A percentile compares a stretch with the other conserved stretches of the same genome.
phyloP scores from a whole-genome alignment of 2,888 invertebrate species.

The Eristalinus sepulchralis region DNA sequence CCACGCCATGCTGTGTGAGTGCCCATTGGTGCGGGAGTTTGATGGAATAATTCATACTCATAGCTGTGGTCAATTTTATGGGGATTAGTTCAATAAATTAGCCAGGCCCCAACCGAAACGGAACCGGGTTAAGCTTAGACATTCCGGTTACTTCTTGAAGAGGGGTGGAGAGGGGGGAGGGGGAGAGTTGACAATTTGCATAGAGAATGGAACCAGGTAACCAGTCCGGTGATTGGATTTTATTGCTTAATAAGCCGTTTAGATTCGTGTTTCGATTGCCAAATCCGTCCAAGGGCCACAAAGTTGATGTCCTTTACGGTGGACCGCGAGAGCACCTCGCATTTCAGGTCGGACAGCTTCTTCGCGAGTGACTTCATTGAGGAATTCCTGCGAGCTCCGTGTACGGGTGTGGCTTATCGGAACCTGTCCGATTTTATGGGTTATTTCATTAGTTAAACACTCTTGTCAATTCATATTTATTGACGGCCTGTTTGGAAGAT shows the following conservation, averaged over 20 bases:
- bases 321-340: neutral
- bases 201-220: constrained; percentile 1
- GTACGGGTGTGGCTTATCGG: constrained; percentile 6
- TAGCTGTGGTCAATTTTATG: constrained; percentile 17
- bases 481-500: neutral
- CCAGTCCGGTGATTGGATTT: constrained; percentile 14
- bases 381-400: neutral
- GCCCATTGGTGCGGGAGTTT: neutral
- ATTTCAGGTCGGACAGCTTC: neutral
- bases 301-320: neutral
- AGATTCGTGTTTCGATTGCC: neutral
- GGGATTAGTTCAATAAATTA: constrained; percentile 50
- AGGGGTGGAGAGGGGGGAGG: neutral
- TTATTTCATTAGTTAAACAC: neutral
- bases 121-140: neutral
- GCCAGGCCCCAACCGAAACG: neutral
- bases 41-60: constrained; percentile 31
- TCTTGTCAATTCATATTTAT: constrained; percentile 7
- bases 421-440: neutral
- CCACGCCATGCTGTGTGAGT: neutral
- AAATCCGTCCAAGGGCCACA: neutral
- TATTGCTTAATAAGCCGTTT: constrained; percentile 32
- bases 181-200: constrained; percentile 22
- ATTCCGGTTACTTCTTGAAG: constrained; percentile 10
- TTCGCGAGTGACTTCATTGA: neutral